Evolutionary conservation across 2,888 invertebrate genomes (phyloP), one percentile per base, ranked within the genome.

Genomic region (Aelia acuminata): DNA sequence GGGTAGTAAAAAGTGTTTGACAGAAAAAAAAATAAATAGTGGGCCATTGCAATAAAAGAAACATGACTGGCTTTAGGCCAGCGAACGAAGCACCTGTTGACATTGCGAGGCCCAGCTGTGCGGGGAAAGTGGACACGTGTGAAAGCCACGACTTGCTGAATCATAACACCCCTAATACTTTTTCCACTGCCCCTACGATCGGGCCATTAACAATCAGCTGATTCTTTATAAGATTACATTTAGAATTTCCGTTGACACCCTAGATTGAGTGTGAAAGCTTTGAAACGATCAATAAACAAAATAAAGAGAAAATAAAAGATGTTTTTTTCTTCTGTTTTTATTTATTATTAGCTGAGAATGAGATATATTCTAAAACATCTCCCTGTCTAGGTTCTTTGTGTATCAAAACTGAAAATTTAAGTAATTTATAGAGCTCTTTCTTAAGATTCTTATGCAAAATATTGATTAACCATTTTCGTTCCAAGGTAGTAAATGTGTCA

Each of bases 51-150:
- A 13, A 57, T 31, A 57, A 57, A 57, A 57, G 11, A 15, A 31
- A 26, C 4, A 26, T 57, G 5, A 70, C 13, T 35, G 63, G 35
- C 63, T 18, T 5, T 5, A 70, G 8, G 35, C 63, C 63, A 70
- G 31, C 1, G 15, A 18, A 11, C 2, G 63, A 35, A 70, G 18
- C 63, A 70, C 63, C 35, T 70, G 63, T 70, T 70, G 63, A 70
- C 31, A 63, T 31, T 63, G 31, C 15, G 31, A 7, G 18, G 18
- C 35, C 20, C 31, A 18, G 35, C 31, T 18, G 35, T 15, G 31
- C 35, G 20, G 63, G 20, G 63, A 70, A 70, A 70, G 63, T 70
- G 63, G 63, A 35, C 63, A 70, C 63, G 18, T 70, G 31, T 70
- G 31, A 20, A 8, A 35, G 18, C 31, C 31, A 31, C 5, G 63